Conservation (phyloP, 2,113 vertebrate species). For the Genyomyrus donnyi region DNA sequence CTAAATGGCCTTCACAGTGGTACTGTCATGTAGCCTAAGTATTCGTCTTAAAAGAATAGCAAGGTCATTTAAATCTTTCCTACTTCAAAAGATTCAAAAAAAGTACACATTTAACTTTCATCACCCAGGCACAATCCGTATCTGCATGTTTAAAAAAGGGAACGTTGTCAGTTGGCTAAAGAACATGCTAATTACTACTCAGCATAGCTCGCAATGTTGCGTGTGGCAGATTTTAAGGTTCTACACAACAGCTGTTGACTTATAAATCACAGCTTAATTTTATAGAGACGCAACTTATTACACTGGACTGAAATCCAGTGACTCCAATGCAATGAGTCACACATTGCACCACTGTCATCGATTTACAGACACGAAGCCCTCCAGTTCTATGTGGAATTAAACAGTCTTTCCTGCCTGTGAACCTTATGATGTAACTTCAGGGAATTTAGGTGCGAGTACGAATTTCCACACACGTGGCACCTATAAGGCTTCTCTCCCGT, state of each 20-base stretch:
- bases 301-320: background rate
- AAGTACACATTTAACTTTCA: background rate
- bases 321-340: background rate
- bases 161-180: background rate
- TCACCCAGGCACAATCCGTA: background rate
- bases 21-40: background rate
- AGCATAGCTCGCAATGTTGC: background rate
- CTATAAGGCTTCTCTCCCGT: conserved; percentile 28
- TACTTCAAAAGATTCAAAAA: background rate
- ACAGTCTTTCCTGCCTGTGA: conserved; percentile 16
- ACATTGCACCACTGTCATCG: background rate
- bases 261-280: background rate
- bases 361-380: background rate
- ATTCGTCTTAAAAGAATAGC: background rate
- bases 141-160: background rate
- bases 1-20: background rate
- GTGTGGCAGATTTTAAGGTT: background rate
- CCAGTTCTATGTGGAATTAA: background rate
- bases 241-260: background rate
- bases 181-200: background rate
- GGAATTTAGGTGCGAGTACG: conserved; percentile 22
- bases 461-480: conserved; percentile 32
- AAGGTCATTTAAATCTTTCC: background rate
- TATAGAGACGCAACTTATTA: background rate
- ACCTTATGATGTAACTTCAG: conserved; percentile 33